Evolutionary conservation across 1,140 invertebrate genomes (phyloP).

Genomic region (Conus betulinus): DNA sequence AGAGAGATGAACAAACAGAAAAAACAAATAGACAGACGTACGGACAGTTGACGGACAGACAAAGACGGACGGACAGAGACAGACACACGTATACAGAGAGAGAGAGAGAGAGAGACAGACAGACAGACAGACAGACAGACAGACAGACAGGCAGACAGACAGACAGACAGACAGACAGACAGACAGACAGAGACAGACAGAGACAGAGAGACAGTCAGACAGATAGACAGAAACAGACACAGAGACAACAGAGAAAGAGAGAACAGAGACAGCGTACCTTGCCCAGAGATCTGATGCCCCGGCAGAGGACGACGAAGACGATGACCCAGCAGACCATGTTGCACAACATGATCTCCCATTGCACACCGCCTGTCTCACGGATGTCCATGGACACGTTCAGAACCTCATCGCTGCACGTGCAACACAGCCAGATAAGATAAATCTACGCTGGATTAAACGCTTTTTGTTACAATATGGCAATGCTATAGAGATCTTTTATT

Average conservation of each 20-base stretch:
- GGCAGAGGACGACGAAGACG: slow-evolving; percentile 97
- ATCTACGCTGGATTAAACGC: background rate
- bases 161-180: background rate
- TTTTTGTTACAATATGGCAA: background rate
- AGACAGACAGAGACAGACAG: background rate
- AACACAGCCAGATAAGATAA: no score
- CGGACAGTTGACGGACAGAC: no score
- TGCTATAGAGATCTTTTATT: background rate
- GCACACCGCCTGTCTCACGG: slow-evolving; percentile 88
- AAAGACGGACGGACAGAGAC: no score
- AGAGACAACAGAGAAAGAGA: slow-evolving; percentile 3
- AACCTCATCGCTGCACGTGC: slow-evolving; percentile 64
- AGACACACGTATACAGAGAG: no score
- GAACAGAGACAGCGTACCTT: slow-evolving; percentile 80
- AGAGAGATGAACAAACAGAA: no score
- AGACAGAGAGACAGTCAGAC: background rate
- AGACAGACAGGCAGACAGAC: no score
- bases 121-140: no score
- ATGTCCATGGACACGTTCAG: slow-evolving; percentile 91
- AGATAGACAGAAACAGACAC: background rate
- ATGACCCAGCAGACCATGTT: slow-evolving; percentile 92
- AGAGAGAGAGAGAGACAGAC: no score
- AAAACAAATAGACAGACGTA: no score
- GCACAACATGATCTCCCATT: slow-evolving; percentile 92
- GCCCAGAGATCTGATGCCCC: slow-evolving; percentile 95